Percentiles rank a stretch among this genome's conserved stretches.
phyloP scores from a whole-genome alignment of 2,797 vertebrate species.

The Rhynchotus rufescens region DNA sequence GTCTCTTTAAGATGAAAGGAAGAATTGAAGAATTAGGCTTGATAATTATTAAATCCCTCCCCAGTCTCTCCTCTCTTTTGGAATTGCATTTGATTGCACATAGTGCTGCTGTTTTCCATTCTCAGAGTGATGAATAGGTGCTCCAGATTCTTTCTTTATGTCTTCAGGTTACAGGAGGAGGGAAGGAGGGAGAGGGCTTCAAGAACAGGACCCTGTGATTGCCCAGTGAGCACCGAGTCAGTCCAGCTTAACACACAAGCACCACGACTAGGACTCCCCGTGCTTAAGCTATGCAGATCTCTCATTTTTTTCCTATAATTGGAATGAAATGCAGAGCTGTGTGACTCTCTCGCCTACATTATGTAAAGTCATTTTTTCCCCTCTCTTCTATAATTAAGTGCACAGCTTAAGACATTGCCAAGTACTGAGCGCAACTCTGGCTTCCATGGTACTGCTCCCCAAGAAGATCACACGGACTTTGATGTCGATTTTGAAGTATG shows the following conservation, averaged over 20 bases:
- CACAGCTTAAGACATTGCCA: constrained; percentile 3
- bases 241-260: constrained; percentile 22
- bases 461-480: neutral
- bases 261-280: constrained; percentile 22
- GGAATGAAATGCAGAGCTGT: constrained; percentile 44
- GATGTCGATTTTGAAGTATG: neutral
- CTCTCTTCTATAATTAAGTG: constrained; percentile 45
- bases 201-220: neutral
- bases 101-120: neutral
- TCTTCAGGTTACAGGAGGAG: constrained; percentile 15
- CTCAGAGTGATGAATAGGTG: neutral
- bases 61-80: neutral
- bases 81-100: neutral
- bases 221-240: neutral
- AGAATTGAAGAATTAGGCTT: neutral
- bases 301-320: constrained; percentile 32
- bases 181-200: neutral
- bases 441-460: neutral
- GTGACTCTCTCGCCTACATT: neutral
- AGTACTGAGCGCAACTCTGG: constrained; percentile 46
- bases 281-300: neutral
- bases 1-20: neutral
- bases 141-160: neutral
- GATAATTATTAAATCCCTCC: neutral
- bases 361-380: neutral